A percentile compares a stretch with the other conserved stretches of the same genome.
These are phyloP conservation scores for Danio aesculapii DNA, from an alignment of 2,797 vertebrate species.

Conservation along the genomic window DNA sequence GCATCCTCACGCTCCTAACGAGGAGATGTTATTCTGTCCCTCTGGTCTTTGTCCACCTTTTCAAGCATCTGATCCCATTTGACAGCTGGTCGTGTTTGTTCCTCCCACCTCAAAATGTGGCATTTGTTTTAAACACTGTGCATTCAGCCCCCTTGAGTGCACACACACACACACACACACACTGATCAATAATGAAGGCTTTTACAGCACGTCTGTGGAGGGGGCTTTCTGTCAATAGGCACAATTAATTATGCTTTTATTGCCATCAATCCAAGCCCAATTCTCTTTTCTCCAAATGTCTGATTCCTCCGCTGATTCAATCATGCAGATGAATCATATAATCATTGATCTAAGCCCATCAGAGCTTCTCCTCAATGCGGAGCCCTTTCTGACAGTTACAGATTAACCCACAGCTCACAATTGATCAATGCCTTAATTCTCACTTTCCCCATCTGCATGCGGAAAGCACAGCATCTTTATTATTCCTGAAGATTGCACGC, in stretches of 20 bases:
- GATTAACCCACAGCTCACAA: constrained; percentile 3
- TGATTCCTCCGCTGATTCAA: constrained; percentile 46
- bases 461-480: not conserved
- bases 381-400: not conserved
- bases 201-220: not conserved
- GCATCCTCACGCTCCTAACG: constrained; percentile 59
- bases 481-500: not conserved
- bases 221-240: not conserved
- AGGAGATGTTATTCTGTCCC: constrained; percentile 45
- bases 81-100: constrained; percentile 38
- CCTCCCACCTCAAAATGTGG: constrained; percentile 23
- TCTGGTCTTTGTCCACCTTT: constrained; percentile 26
- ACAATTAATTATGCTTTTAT: constrained; percentile 3
- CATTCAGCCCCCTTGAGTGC: not conserved
- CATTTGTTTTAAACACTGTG: constrained; percentile 36
- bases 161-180: no score
- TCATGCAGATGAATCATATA: constrained; percentile 42
- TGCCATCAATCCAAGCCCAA: not conserved
- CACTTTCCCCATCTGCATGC: not conserved
- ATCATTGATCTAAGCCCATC: constrained; percentile 40
- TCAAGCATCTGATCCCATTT: constrained; percentile 38
- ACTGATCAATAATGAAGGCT: constrained; percentile 38
- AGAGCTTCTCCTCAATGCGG: not conserved
- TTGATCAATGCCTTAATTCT: constrained; percentile 14
- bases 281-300: not conserved